These are phyloP conservation scores for Cacoxenus indagator DNA, from an alignment of 2,888 invertebrate species.

Conservation along the genomic window DNA sequence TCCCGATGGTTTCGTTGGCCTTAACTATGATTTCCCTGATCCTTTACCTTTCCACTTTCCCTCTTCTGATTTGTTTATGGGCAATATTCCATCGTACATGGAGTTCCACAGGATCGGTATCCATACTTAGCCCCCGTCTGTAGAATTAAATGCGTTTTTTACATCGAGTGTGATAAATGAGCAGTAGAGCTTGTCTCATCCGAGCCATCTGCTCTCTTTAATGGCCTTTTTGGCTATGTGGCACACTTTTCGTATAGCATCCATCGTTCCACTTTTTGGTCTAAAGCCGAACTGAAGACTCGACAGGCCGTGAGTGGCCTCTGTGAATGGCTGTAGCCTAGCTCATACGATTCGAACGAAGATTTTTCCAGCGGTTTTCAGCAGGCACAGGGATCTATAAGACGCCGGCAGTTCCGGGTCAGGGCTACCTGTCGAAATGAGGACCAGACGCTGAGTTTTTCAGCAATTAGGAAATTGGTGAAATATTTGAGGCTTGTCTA, in stretches of 20 bases:
- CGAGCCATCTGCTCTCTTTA: background rate
- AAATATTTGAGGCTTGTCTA: too few relatives aligned
- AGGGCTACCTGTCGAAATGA: too few relatives aligned
- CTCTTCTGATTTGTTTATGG: too few relatives aligned
- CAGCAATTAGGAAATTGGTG: too few relatives aligned
- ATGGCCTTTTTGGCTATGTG: background rate
- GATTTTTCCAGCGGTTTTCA: background rate
- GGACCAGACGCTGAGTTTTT: too few relatives aligned
- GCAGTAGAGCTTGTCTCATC: background rate
- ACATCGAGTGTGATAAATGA: background rate
- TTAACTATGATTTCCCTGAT: too few relatives aligned
- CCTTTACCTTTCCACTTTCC: too few relatives aligned
- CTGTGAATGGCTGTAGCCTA: too few relatives aligned
- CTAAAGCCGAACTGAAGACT: background rate
- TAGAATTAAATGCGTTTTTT: background rate
- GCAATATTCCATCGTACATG: too few relatives aligned
- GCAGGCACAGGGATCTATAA: background rate
- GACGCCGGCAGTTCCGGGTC: background rate
- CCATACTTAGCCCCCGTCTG: background rate
- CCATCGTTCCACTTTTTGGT: background rate
- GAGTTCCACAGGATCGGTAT: too few relatives aligned
- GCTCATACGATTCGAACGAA: background rate
- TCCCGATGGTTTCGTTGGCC: too few relatives aligned
- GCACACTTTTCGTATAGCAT: background rate
- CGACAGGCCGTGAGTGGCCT: too few relatives aligned